These are phyloP conservation scores for Eulimnadia texana DNA, from an alignment of 1,140 invertebrate species.

Conservation along the genomic window DNA sequence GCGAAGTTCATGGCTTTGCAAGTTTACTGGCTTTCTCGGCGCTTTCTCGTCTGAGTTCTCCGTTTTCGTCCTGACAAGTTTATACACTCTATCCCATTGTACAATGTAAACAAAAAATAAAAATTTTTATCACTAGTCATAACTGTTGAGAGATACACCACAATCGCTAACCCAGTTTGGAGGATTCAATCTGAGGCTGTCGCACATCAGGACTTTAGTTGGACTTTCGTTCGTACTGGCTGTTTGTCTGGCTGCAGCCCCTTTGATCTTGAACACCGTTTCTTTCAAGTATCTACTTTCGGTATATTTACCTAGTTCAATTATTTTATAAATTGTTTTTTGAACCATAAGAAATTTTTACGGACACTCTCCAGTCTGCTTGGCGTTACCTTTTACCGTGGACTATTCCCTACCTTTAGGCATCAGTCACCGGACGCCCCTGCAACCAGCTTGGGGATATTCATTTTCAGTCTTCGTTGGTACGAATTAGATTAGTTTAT, in stretches of 20 bases:
- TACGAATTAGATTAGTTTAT: conserved; percentile 31
- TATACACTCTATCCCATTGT: not conserved
- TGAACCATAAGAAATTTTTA: not conserved
- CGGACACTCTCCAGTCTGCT: not conserved
- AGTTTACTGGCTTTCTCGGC: conserved; percentile 44
- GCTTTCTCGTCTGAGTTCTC: conserved; percentile 50
- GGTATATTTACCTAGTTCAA: not conserved
- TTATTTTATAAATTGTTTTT: not conserved
- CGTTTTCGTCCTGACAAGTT: conserved; percentile 40
- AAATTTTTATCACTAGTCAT: not conserved
- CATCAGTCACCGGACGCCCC: not conserved
- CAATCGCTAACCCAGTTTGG: not conserved
- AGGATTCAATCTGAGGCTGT: not conserved
- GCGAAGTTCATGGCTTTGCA: conserved; percentile 36
- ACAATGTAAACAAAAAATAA: not conserved
- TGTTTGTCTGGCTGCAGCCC: not conserved
- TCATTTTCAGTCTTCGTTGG: conserved; percentile 41
- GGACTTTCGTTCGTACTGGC: not conserved
- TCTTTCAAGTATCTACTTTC: no score
- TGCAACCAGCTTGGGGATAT: conserved; percentile 38
- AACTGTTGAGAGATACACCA: not conserved
- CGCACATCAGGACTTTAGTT: not conserved
- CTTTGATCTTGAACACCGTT: not conserved
- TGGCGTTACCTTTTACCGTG: not conserved
- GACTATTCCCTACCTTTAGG: not conserved